Percentiles rank a stretch among this genome's conserved stretches.
phyloP scores from a whole-genome alignment of 2,888 invertebrate species.

The Plebejus argus region DNA sequence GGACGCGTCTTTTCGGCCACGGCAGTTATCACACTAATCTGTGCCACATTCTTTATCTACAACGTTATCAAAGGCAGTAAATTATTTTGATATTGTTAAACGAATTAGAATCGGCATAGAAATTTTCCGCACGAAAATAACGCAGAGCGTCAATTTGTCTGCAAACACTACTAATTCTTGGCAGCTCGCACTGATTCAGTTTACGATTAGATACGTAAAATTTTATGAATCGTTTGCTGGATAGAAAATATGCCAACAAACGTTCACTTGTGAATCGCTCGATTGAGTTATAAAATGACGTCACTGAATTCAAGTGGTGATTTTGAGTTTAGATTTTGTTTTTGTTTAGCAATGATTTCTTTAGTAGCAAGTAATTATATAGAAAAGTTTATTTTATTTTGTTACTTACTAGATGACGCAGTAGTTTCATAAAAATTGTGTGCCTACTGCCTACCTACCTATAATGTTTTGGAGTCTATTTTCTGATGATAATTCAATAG shows the following conservation, averaged over 20 bases:
- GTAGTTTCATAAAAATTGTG: too few species aligned
- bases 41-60: constrained; percentile 58
- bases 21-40: constrained; percentile 67
- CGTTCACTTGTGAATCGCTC: background rate
- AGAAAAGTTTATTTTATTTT: too few species aligned
- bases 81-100: constrained; percentile 62
- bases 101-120: constrained; percentile 42
- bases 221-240: constrained; percentile 3
- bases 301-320: too few species aligned
- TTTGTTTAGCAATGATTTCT: too few species aligned
- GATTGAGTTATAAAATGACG: background rate
- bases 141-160: background rate
- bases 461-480: too few species aligned
- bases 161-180: constrained; percentile 24
- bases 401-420: too few species aligned
- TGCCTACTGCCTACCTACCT: too few species aligned
- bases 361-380: too few species aligned
- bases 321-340: too few species aligned
- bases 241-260: background rate
- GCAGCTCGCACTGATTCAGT: background rate
- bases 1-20: constrained; percentile 50
- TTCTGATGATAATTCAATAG: background rate
- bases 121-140: constrained; percentile 41
- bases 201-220: constrained; percentile 12
- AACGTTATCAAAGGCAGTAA: constrained; percentile 65